phyloP scores from a whole-genome alignment of 2,797 vertebrate genomes.

The Crocodylus rhombifer region DNA sequence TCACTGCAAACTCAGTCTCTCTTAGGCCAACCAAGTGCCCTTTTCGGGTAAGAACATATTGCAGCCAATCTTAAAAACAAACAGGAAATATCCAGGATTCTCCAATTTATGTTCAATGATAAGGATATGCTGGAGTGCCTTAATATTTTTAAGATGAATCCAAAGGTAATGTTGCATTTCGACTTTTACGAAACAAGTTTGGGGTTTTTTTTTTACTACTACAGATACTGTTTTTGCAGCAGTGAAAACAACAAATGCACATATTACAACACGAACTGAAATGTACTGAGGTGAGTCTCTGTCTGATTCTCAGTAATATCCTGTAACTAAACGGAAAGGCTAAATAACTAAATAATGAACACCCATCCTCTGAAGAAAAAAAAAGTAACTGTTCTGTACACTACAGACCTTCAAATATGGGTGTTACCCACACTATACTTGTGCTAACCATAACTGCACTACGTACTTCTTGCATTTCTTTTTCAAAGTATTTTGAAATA shows the following conservation, averaged over 20 bases:
- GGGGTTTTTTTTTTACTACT: neutral
- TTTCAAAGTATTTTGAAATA: constrained; percentile 9
- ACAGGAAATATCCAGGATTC: constrained; percentile 64
- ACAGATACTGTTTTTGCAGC: neutral
- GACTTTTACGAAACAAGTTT: neutral
- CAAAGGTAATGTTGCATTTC: constrained; percentile 18
- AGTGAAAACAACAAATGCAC: neutral
- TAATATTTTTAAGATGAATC: constrained; percentile 50
- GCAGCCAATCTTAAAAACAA: constrained; percentile 70
- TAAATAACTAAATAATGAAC: neutral
- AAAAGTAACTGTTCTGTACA: neutral
- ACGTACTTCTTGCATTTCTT: constrained; percentile 4
- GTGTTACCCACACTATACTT: constrained; percentile 2
- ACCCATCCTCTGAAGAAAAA: neutral
- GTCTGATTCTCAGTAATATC: constrained; percentile 8
- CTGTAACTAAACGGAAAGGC: neutral
- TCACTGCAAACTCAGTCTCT: constrained; percentile 50
- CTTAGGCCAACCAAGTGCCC: constrained; percentile 18
- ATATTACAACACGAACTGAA: neutral
- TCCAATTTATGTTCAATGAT: constrained; percentile 31
- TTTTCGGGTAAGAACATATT: constrained; percentile 49
- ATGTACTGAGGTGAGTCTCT: neutral
- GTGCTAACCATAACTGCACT: neutral
- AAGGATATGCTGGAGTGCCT: neutral
- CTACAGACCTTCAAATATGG: neutral